phyloP scores from a whole-genome alignment of 2,113 vertebrate genomes.

The Bufo bufo region DNA sequence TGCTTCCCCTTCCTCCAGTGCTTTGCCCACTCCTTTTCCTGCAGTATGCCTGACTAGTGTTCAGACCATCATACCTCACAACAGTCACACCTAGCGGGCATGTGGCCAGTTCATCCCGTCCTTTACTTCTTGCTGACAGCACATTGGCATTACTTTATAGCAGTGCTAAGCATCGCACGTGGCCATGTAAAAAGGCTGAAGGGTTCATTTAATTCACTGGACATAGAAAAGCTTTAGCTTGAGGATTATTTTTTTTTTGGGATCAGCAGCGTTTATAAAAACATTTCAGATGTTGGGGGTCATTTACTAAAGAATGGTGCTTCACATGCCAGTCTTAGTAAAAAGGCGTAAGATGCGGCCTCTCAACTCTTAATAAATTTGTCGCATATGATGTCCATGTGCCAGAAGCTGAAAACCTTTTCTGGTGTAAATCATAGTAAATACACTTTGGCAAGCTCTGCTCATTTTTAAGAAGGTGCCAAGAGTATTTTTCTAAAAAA shows the following conservation, averaged over 20 bases:
- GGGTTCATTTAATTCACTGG: not conserved
- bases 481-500: too few species aligned
- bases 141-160: not conserved
- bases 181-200: not conserved
- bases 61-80: slow-evolving; percentile 14
- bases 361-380: too few species aligned
- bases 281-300: not conserved
- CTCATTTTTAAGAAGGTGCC: too few species aligned
- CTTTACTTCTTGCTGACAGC: not conserved
- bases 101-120: not conserved
- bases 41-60: slow-evolving; percentile 16
- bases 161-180: too few species aligned
- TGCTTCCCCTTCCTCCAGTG: slow-evolving; percentile 15
- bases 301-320: too few species aligned
- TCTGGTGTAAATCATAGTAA: too few species aligned
- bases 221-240: not conserved
- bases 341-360: too few species aligned
- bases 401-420: too few species aligned
- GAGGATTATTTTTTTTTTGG: not conserved
- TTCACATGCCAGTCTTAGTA: too few species aligned
- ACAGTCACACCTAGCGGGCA: slow-evolving; percentile 6
- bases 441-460: too few species aligned
- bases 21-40: slow-evolving; percentile 47
- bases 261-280: not conserved
- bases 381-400: too few species aligned